Conservation (phyloP, 2,113 vertebrate genomes). For the Labeo rohita region DNA sequence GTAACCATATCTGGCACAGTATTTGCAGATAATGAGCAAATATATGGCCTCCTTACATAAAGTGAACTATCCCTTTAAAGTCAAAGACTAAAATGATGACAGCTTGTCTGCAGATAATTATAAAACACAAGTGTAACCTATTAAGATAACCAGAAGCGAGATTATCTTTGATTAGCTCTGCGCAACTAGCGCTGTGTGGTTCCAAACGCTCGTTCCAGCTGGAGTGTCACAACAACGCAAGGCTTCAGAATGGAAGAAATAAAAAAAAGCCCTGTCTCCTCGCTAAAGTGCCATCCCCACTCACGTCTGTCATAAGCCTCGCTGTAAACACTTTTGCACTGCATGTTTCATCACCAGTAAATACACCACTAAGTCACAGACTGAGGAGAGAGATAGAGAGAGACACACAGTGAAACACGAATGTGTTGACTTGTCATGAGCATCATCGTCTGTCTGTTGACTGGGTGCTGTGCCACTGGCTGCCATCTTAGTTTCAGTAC, state of each 20-base stretch:
- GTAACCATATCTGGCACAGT: not conserved
- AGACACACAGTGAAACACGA: slow-evolving; percentile 45
- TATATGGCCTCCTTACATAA: not conserved
- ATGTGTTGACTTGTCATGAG: slow-evolving; percentile 60
- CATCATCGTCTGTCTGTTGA: slow-evolving; percentile 65
- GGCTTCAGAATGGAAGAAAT: slow-evolving; percentile 50
- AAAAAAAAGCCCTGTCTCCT: slow-evolving; percentile 64
- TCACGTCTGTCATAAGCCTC: slow-evolving; percentile 68
- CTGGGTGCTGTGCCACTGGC: slow-evolving; percentile 56
- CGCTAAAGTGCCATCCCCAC: slow-evolving; percentile 72
- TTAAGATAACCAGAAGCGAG: not conserved
- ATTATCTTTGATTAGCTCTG: slow-evolving; percentile 36
- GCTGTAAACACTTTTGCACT: slow-evolving; percentile 58
- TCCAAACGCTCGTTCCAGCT: slow-evolving; percentile 64
- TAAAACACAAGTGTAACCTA: slow-evolving; percentile 16
- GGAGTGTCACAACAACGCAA: slow-evolving; percentile 66
- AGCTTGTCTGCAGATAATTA: not conserved
- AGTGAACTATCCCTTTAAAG: not conserved
- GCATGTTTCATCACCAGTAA: slow-evolving; percentile 56
- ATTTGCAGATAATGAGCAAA: not conserved
- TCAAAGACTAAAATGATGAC: not conserved
- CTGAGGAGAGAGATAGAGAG: slow-evolving; percentile 18
- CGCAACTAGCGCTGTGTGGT: slow-evolving; percentile 16
- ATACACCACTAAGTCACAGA: slow-evolving; percentile 49
- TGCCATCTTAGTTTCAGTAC: slow-evolving; percentile 66